These are phyloP conservation scores for Tetramorium alpestre DNA, from an alignment of 1,140 invertebrate genomes.

Conservation along the genomic window DNA sequence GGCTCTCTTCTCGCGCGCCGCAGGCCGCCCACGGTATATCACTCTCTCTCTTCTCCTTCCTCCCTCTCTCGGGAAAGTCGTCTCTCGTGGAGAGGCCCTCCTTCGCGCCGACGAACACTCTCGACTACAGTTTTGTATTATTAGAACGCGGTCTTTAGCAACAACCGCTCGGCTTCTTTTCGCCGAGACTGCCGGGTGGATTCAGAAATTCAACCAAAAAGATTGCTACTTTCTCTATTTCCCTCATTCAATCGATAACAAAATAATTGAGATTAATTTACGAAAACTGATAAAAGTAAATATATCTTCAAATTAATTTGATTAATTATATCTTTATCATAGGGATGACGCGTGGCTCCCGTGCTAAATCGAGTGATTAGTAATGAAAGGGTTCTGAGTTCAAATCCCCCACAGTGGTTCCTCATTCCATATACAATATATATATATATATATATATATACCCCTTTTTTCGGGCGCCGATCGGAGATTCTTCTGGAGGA, in stretches of 20 bases:
- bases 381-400: too few species aligned
- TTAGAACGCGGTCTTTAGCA: conserved; percentile 75
- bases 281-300: background rate
- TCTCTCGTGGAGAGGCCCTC: conserved; percentile 34
- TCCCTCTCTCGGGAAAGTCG: conserved; percentile 49
- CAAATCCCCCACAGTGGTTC: too few species aligned
- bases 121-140: conserved; percentile 74
- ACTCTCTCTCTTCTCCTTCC: conserved; percentile 64
- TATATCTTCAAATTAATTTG: background rate
- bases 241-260: background rate
- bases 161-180: conserved; percentile 44
- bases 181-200: background rate
- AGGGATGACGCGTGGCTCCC: too few species aligned
- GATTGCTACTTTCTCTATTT: background rate
- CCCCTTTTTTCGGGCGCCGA: too few species aligned
- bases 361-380: too few species aligned
- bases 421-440: too few species aligned
- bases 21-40: conserved; percentile 81
- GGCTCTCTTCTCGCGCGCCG: conserved; percentile 56
- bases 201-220: conserved; percentile 31
- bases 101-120: conserved; percentile 27
- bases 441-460: too few species aligned
- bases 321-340: background rate
- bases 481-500: too few species aligned
- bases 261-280: background rate